A percentile compares a stretch with the other conserved stretches of the same genome.
phyloP scores from a whole-genome alignment of 1,140 invertebrate species.

The Conopomorpha cramerella region DNA sequence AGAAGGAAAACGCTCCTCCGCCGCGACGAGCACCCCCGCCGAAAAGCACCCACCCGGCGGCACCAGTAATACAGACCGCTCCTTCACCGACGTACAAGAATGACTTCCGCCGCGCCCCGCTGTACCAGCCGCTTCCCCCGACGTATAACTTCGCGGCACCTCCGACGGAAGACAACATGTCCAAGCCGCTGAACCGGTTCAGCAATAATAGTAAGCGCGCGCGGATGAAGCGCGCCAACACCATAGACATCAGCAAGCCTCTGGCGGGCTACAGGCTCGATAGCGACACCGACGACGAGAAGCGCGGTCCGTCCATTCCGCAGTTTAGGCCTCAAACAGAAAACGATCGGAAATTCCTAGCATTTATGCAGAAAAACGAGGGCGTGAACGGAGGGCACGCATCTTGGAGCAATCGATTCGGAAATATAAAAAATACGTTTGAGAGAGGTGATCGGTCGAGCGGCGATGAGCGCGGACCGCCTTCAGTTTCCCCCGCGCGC shows the following conservation, averaged over 20 bases:
- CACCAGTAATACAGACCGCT: conserved; percentile 6
- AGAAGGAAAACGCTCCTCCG: conserved; percentile 21
- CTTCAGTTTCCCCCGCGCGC: conserved; percentile 31
- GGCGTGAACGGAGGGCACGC: conserved; percentile 24
- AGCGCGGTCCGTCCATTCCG: conserved; percentile 54
- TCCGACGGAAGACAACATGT: conserved; percentile 33
- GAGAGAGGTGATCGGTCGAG: conserved; percentile 54
- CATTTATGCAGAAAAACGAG: conserved; percentile 78
- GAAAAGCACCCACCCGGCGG: conserved; percentile 4
- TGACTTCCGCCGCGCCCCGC: conserved; percentile 21
- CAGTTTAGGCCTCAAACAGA: conserved; percentile 80
- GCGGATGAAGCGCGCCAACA: conserved; percentile 85
- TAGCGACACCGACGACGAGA: conserved; percentile 52
- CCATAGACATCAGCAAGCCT: conserved; percentile 83
- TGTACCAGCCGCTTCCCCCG: conserved; percentile 36
- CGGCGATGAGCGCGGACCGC: conserved; percentile 5
- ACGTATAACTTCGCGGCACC: conserved; percentile 46
- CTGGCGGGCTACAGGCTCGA: conserved; percentile 58
- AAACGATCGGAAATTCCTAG: conserved; percentile 82
- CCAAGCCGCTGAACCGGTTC: conserved; percentile 61
- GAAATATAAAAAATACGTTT: conserved; percentile 84
- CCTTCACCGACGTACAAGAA: conserved; percentile 15
- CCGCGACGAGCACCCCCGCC: conserved; percentile 20
- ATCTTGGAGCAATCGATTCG: conserved; percentile 82
- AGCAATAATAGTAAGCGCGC: conserved; percentile 68